Conservation (phyloP, 2,797 vertebrate genomes). For the Tokudaia tokunoshimensis region DNA sequence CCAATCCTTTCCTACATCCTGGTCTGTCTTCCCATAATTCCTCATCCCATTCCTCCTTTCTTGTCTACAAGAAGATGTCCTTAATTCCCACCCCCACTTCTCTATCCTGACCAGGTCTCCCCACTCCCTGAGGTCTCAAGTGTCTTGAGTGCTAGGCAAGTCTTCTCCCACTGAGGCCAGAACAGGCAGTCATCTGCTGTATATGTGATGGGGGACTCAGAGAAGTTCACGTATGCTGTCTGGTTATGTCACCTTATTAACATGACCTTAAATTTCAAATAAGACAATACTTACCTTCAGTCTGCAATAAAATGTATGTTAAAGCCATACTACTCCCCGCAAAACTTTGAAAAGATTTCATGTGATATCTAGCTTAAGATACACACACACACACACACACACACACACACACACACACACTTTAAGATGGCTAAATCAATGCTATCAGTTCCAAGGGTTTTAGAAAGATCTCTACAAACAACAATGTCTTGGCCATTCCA, state of each 20-base stretch:
- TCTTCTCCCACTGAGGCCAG: too few species aligned
- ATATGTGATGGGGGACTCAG: too few species aligned
- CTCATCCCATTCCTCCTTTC: background rate
- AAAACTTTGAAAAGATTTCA: background rate
- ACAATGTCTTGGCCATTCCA: background rate
- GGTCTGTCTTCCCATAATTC: background rate
- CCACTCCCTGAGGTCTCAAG: too few species aligned
- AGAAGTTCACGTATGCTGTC: too few species aligned
- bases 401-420: background rate
- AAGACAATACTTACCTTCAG: slow-evolving; percentile 4
- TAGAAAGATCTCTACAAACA: background rate
- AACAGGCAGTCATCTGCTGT: too few species aligned
- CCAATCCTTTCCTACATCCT: background rate
- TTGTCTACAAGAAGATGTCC: too few species aligned
- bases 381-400: background rate
- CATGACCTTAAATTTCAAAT: slow-evolving; percentile 34
- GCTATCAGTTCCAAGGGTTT: background rate
- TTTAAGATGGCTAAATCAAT: background rate
- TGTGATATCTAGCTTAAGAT: background rate
- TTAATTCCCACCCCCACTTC: too few species aligned
- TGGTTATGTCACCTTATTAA: slow-evolving; percentile 25
- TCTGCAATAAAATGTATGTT: background rate
- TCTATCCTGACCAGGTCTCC: too few species aligned
- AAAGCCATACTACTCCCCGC: background rate
- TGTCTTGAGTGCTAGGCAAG: too few species aligned